Evolutionary conservation across 2,113 vertebrate genomes (phyloP), one percentile per base, ranked within the genome.

Genomic region (Oceanites oceanicus): DNA sequence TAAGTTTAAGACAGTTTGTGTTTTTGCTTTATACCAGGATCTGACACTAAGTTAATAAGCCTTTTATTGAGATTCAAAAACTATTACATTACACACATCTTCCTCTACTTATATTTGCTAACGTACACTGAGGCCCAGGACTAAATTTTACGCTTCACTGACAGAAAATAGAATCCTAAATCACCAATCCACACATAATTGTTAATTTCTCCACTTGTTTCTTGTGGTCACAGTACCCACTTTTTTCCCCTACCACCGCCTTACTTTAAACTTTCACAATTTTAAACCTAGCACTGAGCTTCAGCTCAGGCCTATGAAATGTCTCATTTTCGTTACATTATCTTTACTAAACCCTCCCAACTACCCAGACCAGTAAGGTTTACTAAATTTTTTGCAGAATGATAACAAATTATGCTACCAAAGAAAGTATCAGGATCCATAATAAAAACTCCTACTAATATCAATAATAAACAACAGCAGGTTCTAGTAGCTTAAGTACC

Each of bases 141-240:
- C 96, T 96, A 95, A 97, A 98, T 95, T 93, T 98, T 96, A 97
- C 38, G 95, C 94, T 95, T 97, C 93, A 5, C 20, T 95, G 95
- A 97, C 80, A 98, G 77, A 97, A 97, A 98, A 96, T 11, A 95
- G 96, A 97, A 90, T 72, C 90, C 90, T 88, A 95, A 92, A 95
- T 90, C 90, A 81, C 94, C 91, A 95, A 83, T 80, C 90, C 83
- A 89, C 20, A 58, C 34, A 34, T 78, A 96, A 94, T 36, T 93
- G 71, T 84, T 97, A 77, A 88, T 96, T 95, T 94, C 56, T 86
- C 78, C 30, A 84, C 76, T 95, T 95, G 90, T 83, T 94, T 71
- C 78, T 95, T 47, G 22, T 26, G 59, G 67, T 75, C 92, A 88
- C 59, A 93, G 74, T 65, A 86, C 42, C 81, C 68, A 58, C 70